Evolutionary conservation across 2,113 vertebrate species (phyloP).

Genomic region (Sebastes fasciatus): DNA sequence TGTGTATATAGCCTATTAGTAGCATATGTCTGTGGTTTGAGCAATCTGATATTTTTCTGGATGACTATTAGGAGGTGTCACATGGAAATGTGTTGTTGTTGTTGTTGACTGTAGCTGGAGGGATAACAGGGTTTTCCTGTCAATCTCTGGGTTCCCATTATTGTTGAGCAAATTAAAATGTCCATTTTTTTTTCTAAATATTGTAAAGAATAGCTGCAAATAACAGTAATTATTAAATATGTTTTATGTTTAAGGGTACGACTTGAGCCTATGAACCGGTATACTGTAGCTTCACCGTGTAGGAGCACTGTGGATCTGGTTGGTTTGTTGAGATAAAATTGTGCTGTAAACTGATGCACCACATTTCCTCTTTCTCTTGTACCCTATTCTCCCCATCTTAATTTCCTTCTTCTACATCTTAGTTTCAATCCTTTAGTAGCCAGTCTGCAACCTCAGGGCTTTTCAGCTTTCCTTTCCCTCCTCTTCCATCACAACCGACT

Average conservation of each 20-base stretch:
- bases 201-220: not conserved
- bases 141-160: not conserved
- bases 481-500: constrained; percentile 50
- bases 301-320: not conserved
- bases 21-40: not conserved
- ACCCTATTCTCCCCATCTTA: constrained; percentile 1
- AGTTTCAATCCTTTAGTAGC: constrained; percentile 16
- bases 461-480: constrained; percentile 34
- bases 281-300: not conserved
- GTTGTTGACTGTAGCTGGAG: not conserved
- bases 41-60: not conserved
- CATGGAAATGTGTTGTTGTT: constrained; percentile 3
- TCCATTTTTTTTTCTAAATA: not conserved
- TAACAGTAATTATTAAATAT: not conserved
- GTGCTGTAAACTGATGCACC: constrained; percentile 5
- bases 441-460: constrained; percentile 37
- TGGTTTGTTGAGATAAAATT: not conserved
- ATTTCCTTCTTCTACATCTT: constrained; percentile 16
- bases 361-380: not conserved
- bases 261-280: not conserved
- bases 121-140: not conserved
- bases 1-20: not conserved
- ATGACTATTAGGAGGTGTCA: not conserved
- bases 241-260: not conserved
- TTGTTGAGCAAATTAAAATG: not conserved